Conservation (phyloP, 2,797 vertebrate species). For the Natrix natrix region DNA sequence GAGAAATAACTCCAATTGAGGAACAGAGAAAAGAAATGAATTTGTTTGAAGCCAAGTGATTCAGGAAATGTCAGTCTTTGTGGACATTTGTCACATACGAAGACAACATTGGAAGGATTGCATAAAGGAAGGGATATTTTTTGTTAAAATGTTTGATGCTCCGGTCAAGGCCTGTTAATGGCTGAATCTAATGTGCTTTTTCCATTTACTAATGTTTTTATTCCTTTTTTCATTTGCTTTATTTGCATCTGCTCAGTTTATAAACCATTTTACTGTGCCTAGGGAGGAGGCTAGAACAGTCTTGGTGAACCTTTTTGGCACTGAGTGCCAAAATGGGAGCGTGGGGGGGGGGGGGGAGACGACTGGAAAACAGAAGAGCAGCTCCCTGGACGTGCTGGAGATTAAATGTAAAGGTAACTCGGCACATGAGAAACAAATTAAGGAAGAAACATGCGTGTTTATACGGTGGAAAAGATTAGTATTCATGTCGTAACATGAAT, state of each 20-base stretch:
- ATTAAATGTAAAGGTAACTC: not conserved
- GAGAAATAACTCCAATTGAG: not conserved
- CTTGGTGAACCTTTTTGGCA: too few species aligned
- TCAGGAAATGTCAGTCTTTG: not conserved
- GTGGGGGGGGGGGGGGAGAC: too few species aligned
- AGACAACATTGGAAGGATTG: not conserved
- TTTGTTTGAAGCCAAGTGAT: not conserved
- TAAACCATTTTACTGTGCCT: not conserved
- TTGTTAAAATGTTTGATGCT: not conserved
- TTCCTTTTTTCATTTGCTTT: not conserved
- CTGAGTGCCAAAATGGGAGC: too few species aligned
- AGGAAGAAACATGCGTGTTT: not conserved
- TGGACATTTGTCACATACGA: not conserved
- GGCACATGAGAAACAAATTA: not conserved
- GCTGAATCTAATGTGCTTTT: not conserved
- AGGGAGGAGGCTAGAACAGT: not conserved
- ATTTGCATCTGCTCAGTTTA: not conserved
- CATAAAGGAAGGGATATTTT: not conserved
- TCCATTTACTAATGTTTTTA: not conserved
- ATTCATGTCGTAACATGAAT: not conserved
- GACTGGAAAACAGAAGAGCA: too few species aligned
- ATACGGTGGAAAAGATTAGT: not conserved
- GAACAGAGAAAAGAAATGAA: not conserved
- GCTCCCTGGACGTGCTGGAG: too few species aligned
- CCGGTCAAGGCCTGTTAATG: not conserved